Base-by-base conservation (phyloP, 1,140 invertebrate genomes). In the Drosophila busckii region DNA sequence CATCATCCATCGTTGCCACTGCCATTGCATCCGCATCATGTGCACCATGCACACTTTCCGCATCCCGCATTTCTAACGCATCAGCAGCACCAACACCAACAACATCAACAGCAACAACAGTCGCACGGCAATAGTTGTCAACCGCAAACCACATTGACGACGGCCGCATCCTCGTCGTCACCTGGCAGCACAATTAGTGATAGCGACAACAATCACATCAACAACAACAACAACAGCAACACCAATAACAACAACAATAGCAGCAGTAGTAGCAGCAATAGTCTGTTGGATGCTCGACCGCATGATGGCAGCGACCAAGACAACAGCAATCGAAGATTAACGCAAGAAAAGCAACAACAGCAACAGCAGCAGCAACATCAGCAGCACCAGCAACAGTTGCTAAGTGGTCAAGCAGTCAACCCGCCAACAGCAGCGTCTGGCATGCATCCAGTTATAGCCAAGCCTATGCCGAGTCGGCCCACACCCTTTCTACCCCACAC, bases 391-490 rank as follows among this genome's bases (percentile, higher is more conserved):
- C 48, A 55, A 28, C 40, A 13, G 45, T 23, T 29, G 67, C 19
- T 31, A 31, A 22, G 13, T 41, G 48, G 40, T 40, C 34, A 29
- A 28, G 55, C 58, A 44, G 37, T n/a, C 48, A 17, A 50, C 38
- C 46, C 42, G 23, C 46, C 73, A 38, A 56, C 61, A 31, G 31
- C 31, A n/a, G 7, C 55, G 34, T 35, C 58, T 62, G 4, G 63
- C 76, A 54, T 56, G 26, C 71, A 82, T 62, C 85, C 85, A 52
- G 82, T 84, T 34, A 90, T 90, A 76, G 89, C 89, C 20, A 90
- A 90, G 73, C 89, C 89, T 25, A 89, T 90, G 78, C 88, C 89
- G 8, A 90, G 89, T 63, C 70, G 89, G 48, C 89, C 89, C 9
- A 82, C 85, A 38, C 88, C 89, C 82, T 88, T 90, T 88, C 84